Percentiles rank a stretch among this genome's conserved stretches.
phyloP scores from a whole-genome alignment of 2,113 vertebrate genomes.

The Brachirus orientalis region DNA sequence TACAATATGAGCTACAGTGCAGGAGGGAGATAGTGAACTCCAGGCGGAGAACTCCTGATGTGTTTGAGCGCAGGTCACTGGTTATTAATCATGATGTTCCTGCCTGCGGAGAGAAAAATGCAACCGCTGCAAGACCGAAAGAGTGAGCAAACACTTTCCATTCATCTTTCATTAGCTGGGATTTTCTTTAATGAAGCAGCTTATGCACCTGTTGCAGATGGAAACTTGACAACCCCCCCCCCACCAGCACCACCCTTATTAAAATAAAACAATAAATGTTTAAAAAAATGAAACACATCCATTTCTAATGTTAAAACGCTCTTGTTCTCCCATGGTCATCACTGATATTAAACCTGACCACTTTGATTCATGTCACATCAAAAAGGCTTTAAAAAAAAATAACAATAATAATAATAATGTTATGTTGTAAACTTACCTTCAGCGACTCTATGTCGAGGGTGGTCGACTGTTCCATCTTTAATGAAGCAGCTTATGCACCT shows the following conservation, averaged over 20 bases:
- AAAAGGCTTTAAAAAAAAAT: neutral
- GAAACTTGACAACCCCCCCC: too few relatives aligned
- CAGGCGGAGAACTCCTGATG: conserved; percentile 9
- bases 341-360: neutral
- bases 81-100: conserved; percentile 28
- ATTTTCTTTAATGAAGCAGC: neutral
- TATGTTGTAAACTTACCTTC: conserved; percentile 62
- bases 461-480: conserved; percentile 70
- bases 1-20: conserved; percentile 25
- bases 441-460: conserved; percentile 72
- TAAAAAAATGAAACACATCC: too few relatives aligned
- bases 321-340: too few relatives aligned
- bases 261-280: too few relatives aligned
- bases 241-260: too few relatives aligned
- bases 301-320: too few relatives aligned
- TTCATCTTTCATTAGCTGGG: conserved; percentile 37
- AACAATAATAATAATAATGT: too few relatives aligned
- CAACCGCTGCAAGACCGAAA: conserved; percentile 1
- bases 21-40: conserved; percentile 13
- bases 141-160: conserved; percentile 18
- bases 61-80: conserved; percentile 24
- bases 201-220: conserved; percentile 61
- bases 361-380: neutral
- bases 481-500: conserved; percentile 40
- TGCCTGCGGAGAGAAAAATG: conserved; percentile 18